Percentiles rank a stretch among this genome's conserved stretches.
phyloP scores from a whole-genome alignment of 2,797 vertebrate species.

The Enteromius fasciolatus region DNA sequence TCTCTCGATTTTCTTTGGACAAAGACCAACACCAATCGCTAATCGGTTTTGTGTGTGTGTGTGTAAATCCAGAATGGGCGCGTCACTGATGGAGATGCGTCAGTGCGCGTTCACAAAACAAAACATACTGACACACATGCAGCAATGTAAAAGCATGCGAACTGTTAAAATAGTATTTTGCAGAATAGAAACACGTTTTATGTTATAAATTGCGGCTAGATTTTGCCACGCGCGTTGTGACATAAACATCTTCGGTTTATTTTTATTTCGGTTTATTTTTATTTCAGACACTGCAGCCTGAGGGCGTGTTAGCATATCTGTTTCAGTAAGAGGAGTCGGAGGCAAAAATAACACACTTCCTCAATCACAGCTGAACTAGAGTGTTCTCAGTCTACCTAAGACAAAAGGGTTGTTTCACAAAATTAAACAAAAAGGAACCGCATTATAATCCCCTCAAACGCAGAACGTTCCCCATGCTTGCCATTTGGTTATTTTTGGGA shows the following conservation, averaged over 20 bases:
- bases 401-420: neutral
- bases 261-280: neutral
- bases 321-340: neutral
- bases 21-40: neutral
- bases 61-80: conserved; percentile 5
- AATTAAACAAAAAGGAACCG: neutral
- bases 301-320: neutral
- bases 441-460: neutral
- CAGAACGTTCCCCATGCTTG: neutral
- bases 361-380: neutral
- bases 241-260: neutral
- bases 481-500: neutral
- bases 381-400: neutral
- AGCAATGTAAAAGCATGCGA: neutral
- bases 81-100: neutral
- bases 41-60: neutral
- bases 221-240: neutral
- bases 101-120: neutral
- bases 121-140: neutral
- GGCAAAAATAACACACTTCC: neutral
- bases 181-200: neutral
- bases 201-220: neutral
- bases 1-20: neutral
- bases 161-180: neutral
- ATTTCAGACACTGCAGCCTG: neutral